Conservation (phyloP, 2,888 invertebrate genomes). For the Drosophila robusta region DNA sequence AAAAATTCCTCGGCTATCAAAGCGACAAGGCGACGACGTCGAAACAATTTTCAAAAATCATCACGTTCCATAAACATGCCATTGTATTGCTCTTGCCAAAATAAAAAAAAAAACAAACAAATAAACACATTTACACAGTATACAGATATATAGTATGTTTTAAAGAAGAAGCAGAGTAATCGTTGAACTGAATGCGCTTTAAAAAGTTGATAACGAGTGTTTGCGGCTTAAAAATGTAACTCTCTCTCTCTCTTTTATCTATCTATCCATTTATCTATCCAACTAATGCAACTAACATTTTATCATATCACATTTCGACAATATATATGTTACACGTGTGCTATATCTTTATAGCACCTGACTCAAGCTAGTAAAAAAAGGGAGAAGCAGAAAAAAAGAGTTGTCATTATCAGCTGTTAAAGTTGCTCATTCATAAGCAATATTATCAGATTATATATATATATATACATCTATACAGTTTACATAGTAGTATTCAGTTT, state of each 20-base stretch:
- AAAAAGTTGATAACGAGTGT: neutral
- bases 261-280: neutral
- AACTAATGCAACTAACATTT: neutral
- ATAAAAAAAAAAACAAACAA: conserved; percentile 1
- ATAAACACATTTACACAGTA: neutral
- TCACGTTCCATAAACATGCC: conserved; percentile 69
- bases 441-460: conserved; percentile 3
- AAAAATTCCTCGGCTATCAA: conserved; percentile 68
- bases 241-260: neutral
- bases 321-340: conserved; percentile 14
- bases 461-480: conserved; percentile 2
- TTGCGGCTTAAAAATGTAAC: conserved; percentile 1
- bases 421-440: conserved; percentile 10
- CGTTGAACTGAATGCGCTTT: too few relatives aligned
- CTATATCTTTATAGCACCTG: conserved; percentile 24
- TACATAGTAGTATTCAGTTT: conserved; percentile 3
- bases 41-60: conserved; percentile 53
- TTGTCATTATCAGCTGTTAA: conserved; percentile 14
- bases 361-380: neutral
- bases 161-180: conserved; percentile 1
- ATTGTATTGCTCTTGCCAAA: conserved; percentile 29
- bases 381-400: neutral
- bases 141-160: neutral
- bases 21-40: conserved; percentile 43
- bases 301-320: conserved; percentile 10